Percentiles rank a stretch among this genome's conserved stretches.
Conservation (phyloP, 2,113 vertebrate genomes). For the Mus musculus region DNA sequence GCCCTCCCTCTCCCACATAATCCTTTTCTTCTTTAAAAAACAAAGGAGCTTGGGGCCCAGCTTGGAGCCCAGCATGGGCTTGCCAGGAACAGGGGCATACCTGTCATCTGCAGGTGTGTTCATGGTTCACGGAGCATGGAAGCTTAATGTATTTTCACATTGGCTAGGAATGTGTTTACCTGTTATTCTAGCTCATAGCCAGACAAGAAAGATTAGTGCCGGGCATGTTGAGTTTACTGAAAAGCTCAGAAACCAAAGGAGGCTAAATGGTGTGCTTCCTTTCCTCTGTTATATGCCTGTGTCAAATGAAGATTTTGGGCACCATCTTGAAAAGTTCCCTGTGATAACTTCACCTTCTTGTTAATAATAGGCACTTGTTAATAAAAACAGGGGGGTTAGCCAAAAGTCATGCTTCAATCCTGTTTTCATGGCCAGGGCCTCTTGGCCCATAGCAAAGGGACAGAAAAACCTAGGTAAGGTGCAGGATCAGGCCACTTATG, state of each 20-base stretch:
- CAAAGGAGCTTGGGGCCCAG: neutral
- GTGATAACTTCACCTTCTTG: neutral
- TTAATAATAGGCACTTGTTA: neutral
- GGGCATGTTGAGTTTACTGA: neutral
- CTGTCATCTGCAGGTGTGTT: neutral
- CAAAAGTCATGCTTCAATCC: neutral
- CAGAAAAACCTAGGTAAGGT: neutral
- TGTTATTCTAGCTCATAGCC: slow-evolving; percentile 14
- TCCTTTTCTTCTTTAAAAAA: neutral
- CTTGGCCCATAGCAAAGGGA: neutral
- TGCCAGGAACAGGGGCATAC: neutral
- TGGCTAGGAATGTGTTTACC: slow-evolving; percentile 36
- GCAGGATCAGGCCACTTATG: neutral
- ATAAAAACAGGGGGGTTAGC: neutral
- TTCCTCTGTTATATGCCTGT: neutral
- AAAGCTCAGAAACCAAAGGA: slow-evolving; percentile 48
- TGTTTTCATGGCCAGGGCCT: neutral
- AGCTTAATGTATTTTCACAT: slow-evolving; percentile 52
- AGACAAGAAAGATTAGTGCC: neutral
- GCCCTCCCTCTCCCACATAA: neutral
- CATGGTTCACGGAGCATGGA: neutral
- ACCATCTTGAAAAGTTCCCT: neutral
- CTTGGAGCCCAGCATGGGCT: neutral
- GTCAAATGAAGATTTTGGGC: neutral
- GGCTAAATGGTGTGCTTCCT: neutral